These are phyloP conservation scores for Caenorhabditis plicata DNA, from an alignment of 2,888 invertebrate genomes.

Conservation along the genomic window DNA sequence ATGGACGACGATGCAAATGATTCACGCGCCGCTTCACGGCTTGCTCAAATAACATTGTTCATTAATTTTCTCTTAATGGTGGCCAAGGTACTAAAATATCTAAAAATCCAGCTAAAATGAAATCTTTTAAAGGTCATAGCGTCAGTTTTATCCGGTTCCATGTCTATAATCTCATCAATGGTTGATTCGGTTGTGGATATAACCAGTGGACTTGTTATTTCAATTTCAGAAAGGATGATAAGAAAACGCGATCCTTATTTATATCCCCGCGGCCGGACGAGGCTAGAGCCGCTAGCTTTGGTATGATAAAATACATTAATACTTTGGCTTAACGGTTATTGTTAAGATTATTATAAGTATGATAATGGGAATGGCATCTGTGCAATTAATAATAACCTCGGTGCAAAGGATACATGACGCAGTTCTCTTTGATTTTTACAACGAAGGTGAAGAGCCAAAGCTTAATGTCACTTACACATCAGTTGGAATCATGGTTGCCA, in stretches of 20 bases:
- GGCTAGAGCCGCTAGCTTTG: conserved; percentile 68
- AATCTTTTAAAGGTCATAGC: conserved; percentile 59
- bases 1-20: not conserved
- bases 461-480: conserved; percentile 53
- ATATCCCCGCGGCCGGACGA: conserved; percentile 68
- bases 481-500: conserved; percentile 58
- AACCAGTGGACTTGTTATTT: conserved; percentile 66
- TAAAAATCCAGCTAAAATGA: not conserved
- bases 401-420: conserved; percentile 24
- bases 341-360: conserved; percentile 66
- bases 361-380: conserved; percentile 68
- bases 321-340: not conserved
- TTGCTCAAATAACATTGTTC: conserved; percentile 51
- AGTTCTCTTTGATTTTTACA: conserved; percentile 1
- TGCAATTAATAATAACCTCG: conserved; percentile 65
- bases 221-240: conserved; percentile 66
- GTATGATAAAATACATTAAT: conserved; percentile 38
- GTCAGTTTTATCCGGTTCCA: conserved; percentile 68
- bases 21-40: conserved; percentile 18
- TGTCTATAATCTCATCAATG: conserved; percentile 69
- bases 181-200: conserved; percentile 69
- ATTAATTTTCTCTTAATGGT: conserved; percentile 65
- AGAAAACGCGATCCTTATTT: conserved; percentile 66
- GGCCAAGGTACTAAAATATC: conserved; percentile 58
- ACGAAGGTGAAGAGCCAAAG: conserved; percentile 1